Conservation (phyloP, 2,797 vertebrate genomes). For the Rhinatrema bivittatum region DNA sequence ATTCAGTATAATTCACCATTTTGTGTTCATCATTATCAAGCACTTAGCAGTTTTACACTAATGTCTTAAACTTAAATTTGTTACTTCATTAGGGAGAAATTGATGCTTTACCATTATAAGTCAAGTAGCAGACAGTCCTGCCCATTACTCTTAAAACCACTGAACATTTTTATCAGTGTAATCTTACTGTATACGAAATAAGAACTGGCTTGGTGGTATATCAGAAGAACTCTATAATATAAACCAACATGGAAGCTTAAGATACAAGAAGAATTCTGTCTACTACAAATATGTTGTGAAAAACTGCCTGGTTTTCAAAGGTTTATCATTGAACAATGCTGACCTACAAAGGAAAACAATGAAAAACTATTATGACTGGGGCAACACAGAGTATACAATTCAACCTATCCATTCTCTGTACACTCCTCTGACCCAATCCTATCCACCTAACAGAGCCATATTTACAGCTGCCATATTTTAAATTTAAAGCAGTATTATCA, state of each 20-base stretch:
- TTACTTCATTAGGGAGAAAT: slow-evolving; percentile 18
- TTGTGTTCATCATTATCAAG: slow-evolving; percentile 17
- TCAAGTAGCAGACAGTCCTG: neutral
- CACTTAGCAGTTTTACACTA: slow-evolving; percentile 20
- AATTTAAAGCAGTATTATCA: no score
- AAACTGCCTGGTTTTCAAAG: no score
- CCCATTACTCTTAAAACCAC: slow-evolving; percentile 3
- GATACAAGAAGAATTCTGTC: no score
- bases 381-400: no score
- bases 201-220: neutral
- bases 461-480: no score
- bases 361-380: no score
- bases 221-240: neutral
- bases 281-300: no score
- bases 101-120: slow-evolving; percentile 14
- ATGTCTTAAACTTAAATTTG: slow-evolving; percentile 14
- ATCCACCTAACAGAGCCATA: no score
- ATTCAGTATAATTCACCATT: slow-evolving; percentile 10
- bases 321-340: no score
- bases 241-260: neutral
- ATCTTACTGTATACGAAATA: neutral
- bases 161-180: slow-evolving; percentile 1
- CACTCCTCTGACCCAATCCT: no score
- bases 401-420: no score
- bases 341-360: no score